phyloP scores from a whole-genome alignment of 2,888 invertebrate genomes.

The Barypeithes pellucidus region DNA sequence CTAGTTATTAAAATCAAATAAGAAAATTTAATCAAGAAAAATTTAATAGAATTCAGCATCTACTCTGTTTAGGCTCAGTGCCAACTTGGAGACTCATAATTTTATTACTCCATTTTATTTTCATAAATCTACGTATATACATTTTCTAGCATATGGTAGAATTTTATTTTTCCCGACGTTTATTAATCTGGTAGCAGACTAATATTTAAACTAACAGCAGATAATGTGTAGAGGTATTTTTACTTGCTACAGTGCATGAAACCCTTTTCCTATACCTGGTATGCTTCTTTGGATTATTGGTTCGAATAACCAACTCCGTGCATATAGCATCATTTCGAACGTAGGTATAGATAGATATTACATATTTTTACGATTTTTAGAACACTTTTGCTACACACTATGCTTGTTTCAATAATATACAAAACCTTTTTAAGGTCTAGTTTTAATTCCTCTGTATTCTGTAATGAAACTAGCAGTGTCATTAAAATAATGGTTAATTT shows the following conservation, averaged over 20 bases:
- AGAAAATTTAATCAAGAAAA: too few relatives aligned
- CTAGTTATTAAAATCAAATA: too few relatives aligned
- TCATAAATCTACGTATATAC: neutral
- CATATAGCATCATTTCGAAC: neutral
- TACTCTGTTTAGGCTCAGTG: too few relatives aligned
- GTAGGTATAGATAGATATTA: conserved; percentile 12
- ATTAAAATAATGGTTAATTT: neutral
- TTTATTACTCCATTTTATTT: neutral
- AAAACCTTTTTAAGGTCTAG: neutral
- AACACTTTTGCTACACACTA: conserved; percentile 47
- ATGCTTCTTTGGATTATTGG: conserved; percentile 60
- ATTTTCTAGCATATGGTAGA: neutral
- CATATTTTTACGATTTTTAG: conserved; percentile 1
- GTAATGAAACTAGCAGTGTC: neutral
- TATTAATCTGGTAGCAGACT: conserved; percentile 7
- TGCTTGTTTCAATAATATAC: conserved; percentile 9
- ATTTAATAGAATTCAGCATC: too few relatives aligned
- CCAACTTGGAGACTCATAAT: neutral
- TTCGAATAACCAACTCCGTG: neutral
- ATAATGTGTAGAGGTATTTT: conserved; percentile 60
- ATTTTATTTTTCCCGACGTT: neutral
- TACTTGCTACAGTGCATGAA: conserved; percentile 37
- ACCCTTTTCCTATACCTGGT: conserved; percentile 48
- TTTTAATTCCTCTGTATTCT: neutral
- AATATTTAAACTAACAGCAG: conserved; percentile 27